Base-by-base conservation (phyloP, 2,113 vertebrate genomes). In the Calypte anna region DNA sequence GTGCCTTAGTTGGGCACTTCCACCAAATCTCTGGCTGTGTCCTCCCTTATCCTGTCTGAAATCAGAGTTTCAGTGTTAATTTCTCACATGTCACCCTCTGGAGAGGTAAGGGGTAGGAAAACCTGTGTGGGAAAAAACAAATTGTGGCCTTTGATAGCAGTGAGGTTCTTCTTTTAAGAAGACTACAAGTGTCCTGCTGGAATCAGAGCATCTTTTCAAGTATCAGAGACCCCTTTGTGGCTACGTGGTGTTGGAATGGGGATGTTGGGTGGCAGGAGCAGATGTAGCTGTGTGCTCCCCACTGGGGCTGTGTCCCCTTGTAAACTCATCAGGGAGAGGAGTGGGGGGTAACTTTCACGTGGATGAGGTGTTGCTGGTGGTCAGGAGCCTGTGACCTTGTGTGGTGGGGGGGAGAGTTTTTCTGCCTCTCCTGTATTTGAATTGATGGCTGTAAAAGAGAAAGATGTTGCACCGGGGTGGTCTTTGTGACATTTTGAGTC, bases 251-350 rank as follows among this genome's bases (percentile, higher is more conserved):
- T 86, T 24, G 3, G 7, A 24, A 38, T 4, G 30, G 59, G 43
- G 69, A 14, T n/a, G 14, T 17, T 54, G 78, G 21, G 40, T 44
- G 55, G 9, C 18, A 44, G 78, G 36, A 88, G 43, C 43, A 82
- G 86, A 23, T 18, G 12, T 10, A 7, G 73, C 2, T 1, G 5
- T 3, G 7, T 66, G 40, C 27, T 58, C 30, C 11, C 24, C 1
- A 2, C 28, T 2, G 6, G 53, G 30, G 82, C 7, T 2, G 33
- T 69, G 64, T 69, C n/a, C 59, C 14, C 2, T 0, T 1, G 5
- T 40, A 85, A 90, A 36, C 24, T 51, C 7, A 2, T 9, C 0
- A 4, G 23, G 53, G 53, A 72, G 64, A 54, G 48, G 31, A n/a
- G 12, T 78, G 40, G 84, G 15, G 46, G 44, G 13, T 27, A 16